Percentiles rank a stretch among this genome's conserved stretches.
phyloP scores from a whole-genome alignment of 2,113 vertebrate genomes.

The Lipophrys pholis region DNA sequence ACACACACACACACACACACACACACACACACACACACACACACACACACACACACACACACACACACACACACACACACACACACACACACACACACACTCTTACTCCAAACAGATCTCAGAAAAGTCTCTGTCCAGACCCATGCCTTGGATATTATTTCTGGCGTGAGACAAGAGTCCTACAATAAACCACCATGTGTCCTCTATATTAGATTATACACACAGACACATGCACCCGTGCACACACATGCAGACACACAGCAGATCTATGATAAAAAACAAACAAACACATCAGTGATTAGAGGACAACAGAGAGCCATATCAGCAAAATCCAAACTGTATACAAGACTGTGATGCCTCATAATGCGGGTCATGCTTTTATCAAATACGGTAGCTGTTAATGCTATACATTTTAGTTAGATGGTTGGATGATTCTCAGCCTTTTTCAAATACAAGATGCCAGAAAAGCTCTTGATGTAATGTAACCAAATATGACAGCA shows the following conservation, averaged over 20 bases:
- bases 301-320: conserved; percentile 17
- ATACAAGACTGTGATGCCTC: conserved; percentile 15
- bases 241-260: not conserved
- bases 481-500: not conserved
- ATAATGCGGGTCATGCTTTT: conserved; percentile 31
- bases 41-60: too few species aligned
- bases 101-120: too few species aligned
- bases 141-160: too few species aligned
- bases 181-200: too few species aligned
- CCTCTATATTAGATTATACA: too few species aligned
- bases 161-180: too few species aligned
- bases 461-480: not conserved
- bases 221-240: too few species aligned
- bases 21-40: too few species aligned
- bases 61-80: too few species aligned
- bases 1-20: too few species aligned
- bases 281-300: conserved; percentile 9
- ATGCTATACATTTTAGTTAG: conserved; percentile 11
- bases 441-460: not conserved
- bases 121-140: too few species aligned
- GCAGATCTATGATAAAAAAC: conserved; percentile 10
- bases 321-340: conserved; percentile 15
- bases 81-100: too few species aligned
- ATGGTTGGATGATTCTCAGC: not conserved
- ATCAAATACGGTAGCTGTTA: conserved; percentile 22